Evolutionary conservation across 2,797 vertebrate genomes (phyloP).

Genomic region (Urocyon cinereoargenteus): DNA sequence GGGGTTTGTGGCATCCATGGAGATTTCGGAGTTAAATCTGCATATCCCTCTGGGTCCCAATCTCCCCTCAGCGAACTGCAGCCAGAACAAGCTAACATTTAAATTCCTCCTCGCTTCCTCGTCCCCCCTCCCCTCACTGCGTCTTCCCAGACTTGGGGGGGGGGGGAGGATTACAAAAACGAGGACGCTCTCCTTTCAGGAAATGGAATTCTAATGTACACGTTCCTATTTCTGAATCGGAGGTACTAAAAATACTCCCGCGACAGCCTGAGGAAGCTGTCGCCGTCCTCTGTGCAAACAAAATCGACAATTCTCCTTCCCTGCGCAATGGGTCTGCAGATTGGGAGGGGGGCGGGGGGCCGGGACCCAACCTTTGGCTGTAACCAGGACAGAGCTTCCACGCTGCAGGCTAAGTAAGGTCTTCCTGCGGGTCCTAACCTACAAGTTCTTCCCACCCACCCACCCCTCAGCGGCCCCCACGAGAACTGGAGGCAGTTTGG

Average conservation of each 20-base stretch:
- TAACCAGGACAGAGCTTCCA: conserved; percentile 14
- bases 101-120: conserved; percentile 81
- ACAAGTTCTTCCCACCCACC: neutral
- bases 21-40: conserved; percentile 74
- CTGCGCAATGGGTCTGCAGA: conserved; percentile 75
- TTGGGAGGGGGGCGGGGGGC: conserved; percentile 11
- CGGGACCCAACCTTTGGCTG: conserved; percentile 3
- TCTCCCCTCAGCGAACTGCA: conserved; percentile 72
- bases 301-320: conserved; percentile 80
- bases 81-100: conserved; percentile 83
- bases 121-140: conserved; percentile 72
- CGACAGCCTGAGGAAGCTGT: conserved; percentile 86
- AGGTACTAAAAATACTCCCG: conserved; percentile 84
- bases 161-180: conserved; percentile 68
- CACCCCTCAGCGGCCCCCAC: too few relatives aligned
- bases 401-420: neutral
- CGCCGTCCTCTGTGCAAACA: conserved; percentile 84
- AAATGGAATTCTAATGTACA: conserved; percentile 86
- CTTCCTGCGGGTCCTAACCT: neutral
- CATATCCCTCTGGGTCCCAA: conserved; percentile 70
- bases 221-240: conserved; percentile 85
- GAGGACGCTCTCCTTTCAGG: conserved; percentile 86
- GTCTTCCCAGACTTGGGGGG: conserved; percentile 80
- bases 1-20: conserved; percentile 39
- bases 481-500: neutral